phyloP scores from a whole-genome alignment of 2,797 vertebrate species.

The Chrosomus eos region DNA sequence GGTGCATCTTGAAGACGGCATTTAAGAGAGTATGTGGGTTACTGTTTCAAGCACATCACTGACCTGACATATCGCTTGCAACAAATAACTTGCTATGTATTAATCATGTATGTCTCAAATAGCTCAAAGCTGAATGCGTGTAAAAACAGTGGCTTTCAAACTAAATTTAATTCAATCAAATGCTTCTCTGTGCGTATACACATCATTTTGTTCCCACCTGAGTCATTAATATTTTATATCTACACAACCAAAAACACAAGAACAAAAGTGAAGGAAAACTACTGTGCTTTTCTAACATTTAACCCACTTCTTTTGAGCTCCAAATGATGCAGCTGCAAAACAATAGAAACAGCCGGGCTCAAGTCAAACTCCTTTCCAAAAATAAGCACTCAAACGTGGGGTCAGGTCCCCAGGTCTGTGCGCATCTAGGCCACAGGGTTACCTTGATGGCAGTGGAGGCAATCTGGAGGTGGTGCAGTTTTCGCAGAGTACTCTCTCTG shows the following conservation, averaged over 20 bases:
- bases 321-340: conserved; percentile 55
- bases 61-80: conserved; percentile 27
- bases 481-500: conserved; percentile 91
- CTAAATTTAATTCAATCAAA: background rate
- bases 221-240: conserved; percentile 17
- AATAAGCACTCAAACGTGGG: conserved; percentile 53
- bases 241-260: background rate
- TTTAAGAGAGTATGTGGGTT: conserved; percentile 23
- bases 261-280: conserved; percentile 3
- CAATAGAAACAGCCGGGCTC: conserved; percentile 51
- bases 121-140: background rate
- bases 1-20: background rate
- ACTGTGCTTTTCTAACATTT: conserved; percentile 13
- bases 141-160: conserved; percentile 1
- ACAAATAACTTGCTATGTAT: conserved; percentile 9
- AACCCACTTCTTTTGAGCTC: conserved; percentile 32
- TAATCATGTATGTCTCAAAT: conserved; percentile 30
- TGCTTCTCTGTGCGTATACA: background rate
- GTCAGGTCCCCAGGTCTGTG: conserved; percentile 56
- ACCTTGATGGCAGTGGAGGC: conserved; percentile 96
- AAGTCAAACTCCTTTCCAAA: conserved; percentile 52
- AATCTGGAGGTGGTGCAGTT: conserved; percentile 96
- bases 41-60: conserved; percentile 16
- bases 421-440: conserved; percentile 60
- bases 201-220: background rate